Evolutionary conservation across 1,140 invertebrate species (phyloP).

Genomic region (Panulirus ornatus): DNA sequence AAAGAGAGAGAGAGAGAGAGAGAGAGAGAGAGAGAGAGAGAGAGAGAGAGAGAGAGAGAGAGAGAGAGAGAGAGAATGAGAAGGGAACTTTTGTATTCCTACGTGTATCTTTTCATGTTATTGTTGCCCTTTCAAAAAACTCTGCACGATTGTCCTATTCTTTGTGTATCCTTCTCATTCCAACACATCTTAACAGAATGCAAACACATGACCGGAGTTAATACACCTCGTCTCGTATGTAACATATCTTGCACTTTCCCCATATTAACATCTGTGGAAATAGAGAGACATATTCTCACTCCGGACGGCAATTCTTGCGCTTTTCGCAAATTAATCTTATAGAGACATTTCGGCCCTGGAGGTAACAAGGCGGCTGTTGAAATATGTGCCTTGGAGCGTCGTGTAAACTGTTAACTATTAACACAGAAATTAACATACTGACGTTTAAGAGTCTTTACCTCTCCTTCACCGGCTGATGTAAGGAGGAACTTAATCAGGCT

Average conservation of each 20-base stretch:
- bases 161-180: background rate
- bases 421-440: conserved; percentile 44
- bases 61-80: too few relatives aligned
- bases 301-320: background rate
- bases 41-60: too few relatives aligned
- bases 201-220: conserved; percentile 27
- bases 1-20: too few relatives aligned
- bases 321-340: conserved; percentile 32
- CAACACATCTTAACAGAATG: too few relatives aligned
- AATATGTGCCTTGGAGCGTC: background rate
- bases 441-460: conserved; percentile 2
- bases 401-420: conserved; percentile 40
- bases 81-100: too few relatives aligned
- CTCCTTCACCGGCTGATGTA: conserved; percentile 44
- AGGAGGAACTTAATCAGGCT: conserved; percentile 52
- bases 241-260: too few relatives aligned
- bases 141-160: background rate
- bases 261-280: too few relatives aligned
- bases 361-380: background rate
- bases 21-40: too few relatives aligned
- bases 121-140: background rate
- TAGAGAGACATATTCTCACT: too few relatives aligned
- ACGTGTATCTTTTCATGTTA: background rate
- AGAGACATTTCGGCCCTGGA: conserved; percentile 14
- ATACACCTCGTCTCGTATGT: too few relatives aligned